Conservation (phyloP, 2,888 invertebrate species). For the Deilephila elpenor region DNA sequence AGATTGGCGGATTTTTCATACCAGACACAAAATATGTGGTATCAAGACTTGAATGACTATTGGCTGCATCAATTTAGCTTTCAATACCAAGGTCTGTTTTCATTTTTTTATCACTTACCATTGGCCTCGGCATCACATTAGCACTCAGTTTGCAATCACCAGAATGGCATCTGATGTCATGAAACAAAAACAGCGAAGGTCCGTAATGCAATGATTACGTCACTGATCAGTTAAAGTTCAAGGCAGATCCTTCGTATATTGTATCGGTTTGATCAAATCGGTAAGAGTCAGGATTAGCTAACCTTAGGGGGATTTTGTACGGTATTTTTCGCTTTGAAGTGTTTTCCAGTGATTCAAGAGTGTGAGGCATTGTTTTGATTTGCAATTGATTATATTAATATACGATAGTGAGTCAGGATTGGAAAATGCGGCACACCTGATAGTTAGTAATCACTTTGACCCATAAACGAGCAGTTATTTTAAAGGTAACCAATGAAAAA, state of each 20-base stretch:
- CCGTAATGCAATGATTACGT: slow-evolving; percentile 16
- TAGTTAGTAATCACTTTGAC: too few relatives aligned
- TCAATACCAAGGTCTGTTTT: slow-evolving; percentile 4
- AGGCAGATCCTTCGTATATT: not conserved
- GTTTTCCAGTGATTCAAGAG: too few relatives aligned
- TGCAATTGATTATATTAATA: too few relatives aligned
- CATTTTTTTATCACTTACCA: not conserved
- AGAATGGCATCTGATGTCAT: slow-evolving; percentile 36
- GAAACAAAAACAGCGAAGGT: slow-evolving; percentile 28
- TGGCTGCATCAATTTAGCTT: not conserved
- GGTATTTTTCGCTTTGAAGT: not conserved
- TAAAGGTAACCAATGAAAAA: too few relatives aligned
- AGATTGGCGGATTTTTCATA: too few relatives aligned
- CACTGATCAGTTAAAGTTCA: slow-evolving; percentile 20
- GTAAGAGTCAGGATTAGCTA: not conserved
- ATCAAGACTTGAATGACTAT: too few relatives aligned
- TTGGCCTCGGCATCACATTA: slow-evolving; percentile 16
- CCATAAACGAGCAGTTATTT: too few relatives aligned
- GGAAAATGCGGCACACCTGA: too few relatives aligned
- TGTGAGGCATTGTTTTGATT: too few relatives aligned
- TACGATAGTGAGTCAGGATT: too few relatives aligned
- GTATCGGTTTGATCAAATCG: not conserved
- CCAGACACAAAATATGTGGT: too few relatives aligned
- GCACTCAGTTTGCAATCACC: slow-evolving; percentile 36
- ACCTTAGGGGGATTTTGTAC: not conserved